Conservation (phyloP, 2,888 invertebrate genomes). For the Sarcophaga caerulescens region DNA sequence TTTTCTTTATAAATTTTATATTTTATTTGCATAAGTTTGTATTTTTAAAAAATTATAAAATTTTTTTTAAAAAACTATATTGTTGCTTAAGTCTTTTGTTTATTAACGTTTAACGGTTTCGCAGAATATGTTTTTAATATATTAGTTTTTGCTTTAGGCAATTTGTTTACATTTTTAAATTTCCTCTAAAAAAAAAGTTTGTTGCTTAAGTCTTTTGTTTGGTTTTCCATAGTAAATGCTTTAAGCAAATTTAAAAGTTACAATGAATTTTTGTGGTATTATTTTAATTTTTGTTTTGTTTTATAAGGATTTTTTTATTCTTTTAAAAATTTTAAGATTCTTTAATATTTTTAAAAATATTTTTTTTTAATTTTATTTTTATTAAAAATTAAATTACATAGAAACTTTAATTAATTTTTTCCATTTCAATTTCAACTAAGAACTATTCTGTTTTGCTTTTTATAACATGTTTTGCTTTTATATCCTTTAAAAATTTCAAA, state of each 20-base stretch:
- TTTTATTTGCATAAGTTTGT: background rate
- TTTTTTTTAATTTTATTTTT: background rate
- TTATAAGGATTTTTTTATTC: too few relatives aligned
- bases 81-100: conserved; percentile 54
- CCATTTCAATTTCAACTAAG: too few relatives aligned
- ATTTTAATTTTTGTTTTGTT: background rate
- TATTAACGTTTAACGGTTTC: background rate
- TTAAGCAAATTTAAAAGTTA: background rate
- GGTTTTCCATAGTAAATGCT: background rate
- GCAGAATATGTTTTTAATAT: too few relatives aligned
- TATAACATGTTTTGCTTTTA: background rate
- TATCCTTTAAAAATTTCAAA: background rate
- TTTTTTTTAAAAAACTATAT: background rate
- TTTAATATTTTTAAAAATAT: background rate
- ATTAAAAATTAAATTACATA: too few relatives aligned
- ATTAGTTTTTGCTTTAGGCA: too few relatives aligned
- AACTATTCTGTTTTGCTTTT: too few relatives aligned
- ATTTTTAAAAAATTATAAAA: background rate
- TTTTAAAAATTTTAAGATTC: background rate
- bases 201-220: conserved; percentile 14
- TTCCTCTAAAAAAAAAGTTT: background rate
- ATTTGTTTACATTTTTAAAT: too few relatives aligned
- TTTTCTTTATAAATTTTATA: background rate
- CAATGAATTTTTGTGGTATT: background rate
- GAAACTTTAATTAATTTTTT: too few relatives aligned